Evolutionary conservation across 2,797 vertebrate genomes (phyloP), one percentile per base, ranked within the genome.

Genomic region (Aulostomus chinensis): DNA sequence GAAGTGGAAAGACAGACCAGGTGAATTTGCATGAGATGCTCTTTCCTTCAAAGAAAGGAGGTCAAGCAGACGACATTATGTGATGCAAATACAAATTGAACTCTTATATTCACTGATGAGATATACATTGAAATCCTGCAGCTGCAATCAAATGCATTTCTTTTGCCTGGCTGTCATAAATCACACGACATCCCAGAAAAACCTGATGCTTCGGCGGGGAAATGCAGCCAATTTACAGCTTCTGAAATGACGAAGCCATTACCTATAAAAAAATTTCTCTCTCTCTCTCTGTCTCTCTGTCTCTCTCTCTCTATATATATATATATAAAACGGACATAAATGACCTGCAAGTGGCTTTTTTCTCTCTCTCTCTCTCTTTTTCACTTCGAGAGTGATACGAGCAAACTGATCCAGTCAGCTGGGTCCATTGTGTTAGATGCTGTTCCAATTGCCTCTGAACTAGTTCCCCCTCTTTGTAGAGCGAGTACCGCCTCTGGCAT

Each of bases 371-470:
- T n/a, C n/a, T n/a, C n/a, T n/a, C n/a, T n/a, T n/a, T n/a, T n/a
- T n/a, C n/a, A n/a, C 55, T 78, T 77, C 60, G 73, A 35, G 51
- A 73, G 52, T 33, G 56, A 78, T 68, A 56, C 20, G 61, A 78
- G 71, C 81, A 59, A 67, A 69, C 65, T 32, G 52, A 75, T 51
- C 36, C 63, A 31, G 59, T 72, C 75, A 71, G 57, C 69, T 63
- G 68, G 66, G 63, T 66, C 62, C 49, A 61, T 38, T 35, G 38
- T 25, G 60, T 68, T 62, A 58, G 70, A 77, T 63, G 49, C 45
- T 13, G 40, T 62, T 80, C 56, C 75, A 74, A 37, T 55, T 51
- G 63, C 68, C 70, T 66, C 31, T 50, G 56, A 65, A 70, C 60
- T 51, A 42, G 36, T 48, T 72, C 53, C 45, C 53, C 41, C n/a